phyloP scores from a whole-genome alignment of 2,888 invertebrate species.

The Hipparchia semele region DNA sequence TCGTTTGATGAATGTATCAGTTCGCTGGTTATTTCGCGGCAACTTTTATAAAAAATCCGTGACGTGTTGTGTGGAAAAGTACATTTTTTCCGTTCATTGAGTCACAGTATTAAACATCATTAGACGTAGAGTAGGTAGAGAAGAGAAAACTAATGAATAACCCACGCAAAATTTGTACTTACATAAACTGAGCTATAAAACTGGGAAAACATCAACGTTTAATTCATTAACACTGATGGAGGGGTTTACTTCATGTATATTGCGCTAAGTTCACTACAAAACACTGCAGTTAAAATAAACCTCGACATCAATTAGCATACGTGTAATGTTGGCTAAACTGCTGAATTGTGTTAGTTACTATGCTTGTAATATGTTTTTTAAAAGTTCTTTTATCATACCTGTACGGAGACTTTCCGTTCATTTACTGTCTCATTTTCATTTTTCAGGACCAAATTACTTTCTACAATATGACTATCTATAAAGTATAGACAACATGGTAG shows the following conservation, averaged over 20 bases:
- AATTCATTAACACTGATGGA: slow-evolving; percentile 50
- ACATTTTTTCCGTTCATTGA: slow-evolving; percentile 50
- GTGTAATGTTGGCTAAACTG: slow-evolving; percentile 49
- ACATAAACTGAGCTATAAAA: slow-evolving; percentile 36
- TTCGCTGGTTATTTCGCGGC: slow-evolving; percentile 62
- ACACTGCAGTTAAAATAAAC: slow-evolving; percentile 59
- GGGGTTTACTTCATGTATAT: slow-evolving; percentile 47
- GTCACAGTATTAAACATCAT: slow-evolving; percentile 38
- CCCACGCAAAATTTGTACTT: background rate
- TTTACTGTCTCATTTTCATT: background rate
- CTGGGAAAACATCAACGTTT: slow-evolving; percentile 48
- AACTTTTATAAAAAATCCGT: slow-evolving; percentile 56
- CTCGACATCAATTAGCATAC: slow-evolving; percentile 63
- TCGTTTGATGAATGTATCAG: slow-evolving; percentile 73
- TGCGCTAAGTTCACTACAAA: slow-evolving; percentile 48
- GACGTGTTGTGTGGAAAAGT: slow-evolving; percentile 50
- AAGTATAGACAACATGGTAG: background rate
- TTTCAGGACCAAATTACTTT: background rate
- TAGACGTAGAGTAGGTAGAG: slow-evolving; percentile 30
- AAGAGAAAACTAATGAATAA: background rate
- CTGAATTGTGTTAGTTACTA: slow-evolving; percentile 36
- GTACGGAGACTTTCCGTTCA: slow-evolving; percentile 1
- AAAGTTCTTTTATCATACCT: slow-evolving; percentile 3
- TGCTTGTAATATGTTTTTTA: background rate
- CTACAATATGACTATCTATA: background rate